Evolutionary conservation across 1,140 invertebrate genomes (phyloP).

Genomic region (Drosophila lowei): DNA sequence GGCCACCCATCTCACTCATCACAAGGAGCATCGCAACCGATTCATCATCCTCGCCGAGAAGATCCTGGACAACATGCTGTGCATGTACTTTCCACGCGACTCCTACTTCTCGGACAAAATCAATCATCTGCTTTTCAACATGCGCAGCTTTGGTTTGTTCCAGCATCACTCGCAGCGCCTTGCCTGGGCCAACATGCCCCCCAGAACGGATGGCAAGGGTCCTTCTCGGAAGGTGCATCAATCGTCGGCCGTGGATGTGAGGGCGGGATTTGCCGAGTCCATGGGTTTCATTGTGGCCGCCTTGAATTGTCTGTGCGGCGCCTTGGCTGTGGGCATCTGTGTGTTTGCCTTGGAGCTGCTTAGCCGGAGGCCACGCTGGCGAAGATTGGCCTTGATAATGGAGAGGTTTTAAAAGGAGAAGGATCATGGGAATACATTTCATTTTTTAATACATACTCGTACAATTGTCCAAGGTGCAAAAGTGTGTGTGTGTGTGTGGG

Average conservation of each 20-base stretch:
- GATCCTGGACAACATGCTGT: slow-evolving; percentile 58
- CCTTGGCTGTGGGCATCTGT: slow-evolving; percentile 3
- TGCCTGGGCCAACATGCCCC: slow-evolving; percentile 10
- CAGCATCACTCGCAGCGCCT: slow-evolving; percentile 21
- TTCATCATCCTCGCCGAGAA: slow-evolving; percentile 40
- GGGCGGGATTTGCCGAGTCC: slow-evolving; percentile 31
- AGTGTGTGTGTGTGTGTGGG: too few species aligned
- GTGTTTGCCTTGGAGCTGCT: slow-evolving; percentile 48
- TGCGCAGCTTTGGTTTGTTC: slow-evolving; percentile 59
- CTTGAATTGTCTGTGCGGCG: slow-evolving; percentile 34
- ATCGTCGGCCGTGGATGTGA: not conserved
- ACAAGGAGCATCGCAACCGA: not conserved
- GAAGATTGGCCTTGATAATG: slow-evolving; percentile 13
- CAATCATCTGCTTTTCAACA: slow-evolving; percentile 25
- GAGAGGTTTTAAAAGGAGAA: slow-evolving; percentile 1
- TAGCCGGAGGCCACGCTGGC: slow-evolving; percentile 2
- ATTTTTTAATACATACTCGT: not conserved
- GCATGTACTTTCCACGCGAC: slow-evolving; percentile 49
- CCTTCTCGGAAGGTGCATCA: too few species aligned
- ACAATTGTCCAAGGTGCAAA: not conserved
- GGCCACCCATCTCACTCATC: slow-evolving; percentile 23
- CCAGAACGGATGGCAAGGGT: slow-evolving; percentile 1
- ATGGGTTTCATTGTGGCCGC: slow-evolving; percentile 54
- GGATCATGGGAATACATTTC: not conserved
- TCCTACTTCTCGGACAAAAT: slow-evolving; percentile 50